Base-by-base conservation (phyloP, 2,888 invertebrate genomes). In the Ochropacha duplaris region DNA sequence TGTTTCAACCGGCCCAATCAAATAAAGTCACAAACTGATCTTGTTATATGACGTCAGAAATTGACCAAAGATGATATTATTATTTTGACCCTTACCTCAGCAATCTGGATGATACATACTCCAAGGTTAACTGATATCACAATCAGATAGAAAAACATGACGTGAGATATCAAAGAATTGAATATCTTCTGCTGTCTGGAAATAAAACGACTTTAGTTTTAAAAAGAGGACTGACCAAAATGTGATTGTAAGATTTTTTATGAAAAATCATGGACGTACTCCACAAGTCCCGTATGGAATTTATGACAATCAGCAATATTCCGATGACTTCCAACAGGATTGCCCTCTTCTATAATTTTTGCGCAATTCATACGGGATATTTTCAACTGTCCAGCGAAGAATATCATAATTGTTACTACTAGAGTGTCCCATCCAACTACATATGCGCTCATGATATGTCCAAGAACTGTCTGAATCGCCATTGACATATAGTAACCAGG, bases 71-170 rank as follows among this genome's bases (percentile, higher is more conserved):
- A 54, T n/a, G 26, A 50, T 14, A 24, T 24, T 31, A 14, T 31
- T 22, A 12, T 28, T 24, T 16, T 19, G 19, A 44, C 44, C 58
- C 72, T 69, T 62, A 87, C 89, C 78, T 81, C 68, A 19, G 78
- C 81, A 54, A 88, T 80, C 60, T 86, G 74, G 54, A 83, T 84
- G 56, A 88, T 88, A 54, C 79, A 80, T 12, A 87, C 78, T 36
- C 88, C 87, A 44, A 88, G 78, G 64, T 86, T 88, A 0, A 86
- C 77, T 9, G 87, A 81, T 57, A 82, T 79, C 1, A 84, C 74
- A 19, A 85, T 61, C 49, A 88, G 71, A 56, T 88, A 88, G n/a
- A 84, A 52, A 54, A 85, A 87, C 88, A 89, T 88, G 2, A 80
- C 76, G 0, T 78, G 75, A 2, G 88, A 87, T 65, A 87, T 83